Evolutionary conservation across 1,140 invertebrate genomes (phyloP), one percentile per base, ranked within the genome.

Genomic region (Pachyrhynchus sulphureomaculatus): DNA sequence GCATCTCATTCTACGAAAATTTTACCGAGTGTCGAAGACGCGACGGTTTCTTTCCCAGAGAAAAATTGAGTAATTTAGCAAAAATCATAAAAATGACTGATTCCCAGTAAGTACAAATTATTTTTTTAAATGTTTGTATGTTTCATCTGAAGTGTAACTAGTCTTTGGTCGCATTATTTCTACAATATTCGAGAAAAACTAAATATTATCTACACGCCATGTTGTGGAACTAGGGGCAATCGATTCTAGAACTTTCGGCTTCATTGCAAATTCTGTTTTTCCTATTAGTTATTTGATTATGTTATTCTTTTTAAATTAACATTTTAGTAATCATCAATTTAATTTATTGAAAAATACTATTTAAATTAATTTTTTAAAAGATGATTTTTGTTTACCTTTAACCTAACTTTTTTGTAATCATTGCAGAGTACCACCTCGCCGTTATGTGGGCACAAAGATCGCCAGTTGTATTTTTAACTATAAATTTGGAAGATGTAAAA

Each of bases 381-480:
- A 54, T 39, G 12, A 37, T 24, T 20, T 10, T 44, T 29, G 13
- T 24, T 32, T 29, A 29, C 12, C 18, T 45, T 52, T 68, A 70
- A 70, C 68, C 68, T 70, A 59, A 68, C 66, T 62, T 65, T 68
- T 67, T 63, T 10, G 44, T 32, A 41, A 9, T 59, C 41, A 18
- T 74, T 70, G 41, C 59, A 74, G 71, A 45, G 62, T 68, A 69
- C 62, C 66, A 52, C 89, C 90, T 62, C 93, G 94, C 32, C 86
- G 88, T 96, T 34, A 86, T 89, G 72, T 98, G 95, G 95, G 95
- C 95, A 15, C 94, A 98, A 78, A 85, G 90, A 72, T 86, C 82
- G 70, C 83, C 86, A 67, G 77, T 87, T 66, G 77, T 98, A 34
- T 95, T 86, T 77, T 77, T 97, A 47, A 96, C 92, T 41, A 87